A percentile compares a stretch with the other conserved stretches of the same genome.
phyloP scores from a whole-genome alignment of 1,140 invertebrate genomes.

The Pomacea maculata region DNA sequence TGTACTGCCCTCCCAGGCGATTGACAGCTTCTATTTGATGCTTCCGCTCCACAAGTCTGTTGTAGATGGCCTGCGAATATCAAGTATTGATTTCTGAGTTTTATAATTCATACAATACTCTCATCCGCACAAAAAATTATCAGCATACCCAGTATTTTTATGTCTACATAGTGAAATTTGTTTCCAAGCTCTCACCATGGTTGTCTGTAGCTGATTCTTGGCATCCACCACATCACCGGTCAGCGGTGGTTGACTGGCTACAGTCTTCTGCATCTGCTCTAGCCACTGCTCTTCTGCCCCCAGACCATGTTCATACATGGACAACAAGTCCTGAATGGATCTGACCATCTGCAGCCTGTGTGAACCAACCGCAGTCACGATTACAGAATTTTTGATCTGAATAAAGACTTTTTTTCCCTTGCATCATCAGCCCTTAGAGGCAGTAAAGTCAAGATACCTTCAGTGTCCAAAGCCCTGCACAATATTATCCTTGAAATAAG shows the following conservation, averaged over 20 bases:
- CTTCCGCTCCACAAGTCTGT: slow-evolving; percentile 87
- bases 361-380: too few species aligned
- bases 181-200: slow-evolving; percentile 73
- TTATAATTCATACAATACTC: neutral
- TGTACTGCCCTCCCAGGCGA: slow-evolving; percentile 91
- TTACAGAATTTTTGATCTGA: too few species aligned
- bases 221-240: slow-evolving; percentile 64
- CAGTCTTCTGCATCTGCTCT: slow-evolving; percentile 78
- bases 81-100: neutral
- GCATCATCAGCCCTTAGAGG: too few species aligned
- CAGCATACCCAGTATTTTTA: neutral
- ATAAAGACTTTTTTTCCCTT: too few species aligned
- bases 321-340: slow-evolving; percentile 83
- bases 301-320: slow-evolving; percentile 86
- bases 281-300: slow-evolving; percentile 88
- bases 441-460: too few species aligned
- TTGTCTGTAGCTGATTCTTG: slow-evolving; percentile 76
- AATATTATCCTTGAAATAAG: too few species aligned
- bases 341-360: slow-evolving; percentile 83
- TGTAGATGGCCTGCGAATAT: slow-evolving; percentile 81
- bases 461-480: too few species aligned
- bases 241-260: slow-evolving; percentile 77
- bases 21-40: slow-evolving; percentile 95
- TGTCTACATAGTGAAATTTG: neutral
- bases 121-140: neutral